Base-by-base conservation (phyloP, 1,140 invertebrate species). In the Centruroides sculpturatus region DNA sequence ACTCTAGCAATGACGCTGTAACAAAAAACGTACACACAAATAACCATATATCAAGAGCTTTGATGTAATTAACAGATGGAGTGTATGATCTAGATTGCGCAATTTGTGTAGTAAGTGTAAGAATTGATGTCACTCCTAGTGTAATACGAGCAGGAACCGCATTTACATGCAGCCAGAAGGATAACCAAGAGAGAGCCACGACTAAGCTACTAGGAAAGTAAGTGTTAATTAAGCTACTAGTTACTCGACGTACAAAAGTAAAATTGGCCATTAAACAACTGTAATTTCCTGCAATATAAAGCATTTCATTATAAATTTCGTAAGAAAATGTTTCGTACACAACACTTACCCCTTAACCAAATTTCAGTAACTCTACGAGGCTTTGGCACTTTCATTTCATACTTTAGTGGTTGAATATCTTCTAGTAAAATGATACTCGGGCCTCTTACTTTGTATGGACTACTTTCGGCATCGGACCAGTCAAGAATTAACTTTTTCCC, bases 61-160 rank as follows among this genome's bases (percentile, higher is more conserved):
- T 34, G 8, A 51, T 51, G 12, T 51, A 8, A 51, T 13, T 6
- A 13, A 51, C 12, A 1, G 23, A 8, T 51, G 50, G 41, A 6
- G 41, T 8, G 8, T 41, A 51, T 11, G 50, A 3, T 12, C 54
- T 35, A 8, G 54, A 36, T 12, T 34, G 23, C 6, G 35, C 62
- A 8, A 59, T 57, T 10, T 62, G 59, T 23, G 69, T 70, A 4
- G 66, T 67, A 53, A 77, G 70, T n/a, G 75, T 75, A 5, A 77
- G 68, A 3, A 77, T 72, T 13, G 65, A 62, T 9, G 68, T 69
- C 7, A 69, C 57, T 7, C 75, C 74, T 5, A 76, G 67, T 9
- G 74, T 72, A 1, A 70, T 67, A 5, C 71, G 57, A 9, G 71
- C 71, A 3, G 71, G 71, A 1, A 65, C 66, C 1, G 71, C 67